Base-by-base conservation (phyloP, 2,113 vertebrate genomes). In the Gracilinanus agilis region DNA sequence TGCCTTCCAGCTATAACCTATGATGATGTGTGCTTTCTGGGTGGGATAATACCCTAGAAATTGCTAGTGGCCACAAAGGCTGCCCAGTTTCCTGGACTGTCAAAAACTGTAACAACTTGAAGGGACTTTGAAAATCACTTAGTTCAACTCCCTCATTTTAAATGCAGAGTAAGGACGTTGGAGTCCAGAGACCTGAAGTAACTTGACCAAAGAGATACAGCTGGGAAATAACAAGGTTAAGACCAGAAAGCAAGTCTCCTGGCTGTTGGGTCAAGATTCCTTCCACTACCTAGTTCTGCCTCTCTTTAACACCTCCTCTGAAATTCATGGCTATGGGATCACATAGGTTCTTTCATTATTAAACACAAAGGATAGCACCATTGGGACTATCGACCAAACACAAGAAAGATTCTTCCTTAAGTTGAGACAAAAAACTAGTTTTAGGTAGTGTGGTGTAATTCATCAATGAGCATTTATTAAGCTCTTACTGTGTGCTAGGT, bases 321-420 rank as follows among this genome's bases (percentile, higher is more conserved):
- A n/a, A 40, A 83, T 40, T 21, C 34, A n/a, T 19, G 34, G 4
- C 13, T n/a, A 13, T 75, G 34, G 19, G 67, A 83, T 83, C 7
- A 9, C 2, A 40, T 40, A 40, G 58, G n/a, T 83, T 88, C n/a
- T 55, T 90, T 53, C 61, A 40, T 92, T 90, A 96, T 92, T 95
- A 54, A 89, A 90, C 88, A 96, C 55, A 95, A 93, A 91, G 40
- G 44, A 96, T 93, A 92, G 24, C 90, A 90, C 29, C 92, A 90
- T 91, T 6, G 83, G 94, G 54, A 95, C 92, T 91, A 95, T 90
- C 93, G 92, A 91, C n/a, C 53, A 88, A 90, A 53, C 88, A 67
- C 25, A 94, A n/a, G 24, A 95, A 90, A 95, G 90, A 96, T 94
- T 94, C 49, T 61, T 67, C 92, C 54, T 44, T 95, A 91, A 96